Evolutionary conservation across 1,140 invertebrate genomes (phyloP).

Genomic region (Ptiloglossa arizonensis): DNA sequence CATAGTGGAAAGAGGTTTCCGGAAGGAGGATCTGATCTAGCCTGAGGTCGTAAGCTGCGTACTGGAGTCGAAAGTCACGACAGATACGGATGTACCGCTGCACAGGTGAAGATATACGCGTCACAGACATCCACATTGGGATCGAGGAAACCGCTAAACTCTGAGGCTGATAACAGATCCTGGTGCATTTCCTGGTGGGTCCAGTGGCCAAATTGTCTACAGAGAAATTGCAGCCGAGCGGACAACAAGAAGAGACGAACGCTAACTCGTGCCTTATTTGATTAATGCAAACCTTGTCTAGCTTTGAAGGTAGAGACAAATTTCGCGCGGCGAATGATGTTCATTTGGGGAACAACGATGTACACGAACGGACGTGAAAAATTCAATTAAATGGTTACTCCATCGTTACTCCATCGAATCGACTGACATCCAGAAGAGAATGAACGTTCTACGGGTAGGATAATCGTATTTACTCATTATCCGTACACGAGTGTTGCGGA

Average conservation of each 20-base stretch:
- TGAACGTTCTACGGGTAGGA: conserved; percentile 13
- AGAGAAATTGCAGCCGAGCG: background rate
- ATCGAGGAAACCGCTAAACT: conserved; percentile 52
- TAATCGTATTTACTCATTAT: conserved; percentile 64
- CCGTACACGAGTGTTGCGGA: conserved; percentile 30
- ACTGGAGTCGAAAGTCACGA: conserved; percentile 46
- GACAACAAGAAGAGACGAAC: background rate
- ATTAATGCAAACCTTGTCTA: too few species aligned
- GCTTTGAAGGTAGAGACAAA: too few species aligned
- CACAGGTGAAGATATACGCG: conserved; percentile 54
- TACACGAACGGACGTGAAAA: too few species aligned
- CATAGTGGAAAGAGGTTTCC: background rate
- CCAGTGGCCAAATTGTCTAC: conserved; percentile 16
- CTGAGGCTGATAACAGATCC: conserved; percentile 47
- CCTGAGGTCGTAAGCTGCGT: conserved; percentile 32
- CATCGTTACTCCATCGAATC: too few species aligned
- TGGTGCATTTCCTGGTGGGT: conserved; percentile 9
- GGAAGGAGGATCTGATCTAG: conserved; percentile 13
- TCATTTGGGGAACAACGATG: too few species aligned
- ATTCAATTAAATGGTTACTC: too few species aligned
- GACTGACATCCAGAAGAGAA: background rate
- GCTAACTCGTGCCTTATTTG: background rate
- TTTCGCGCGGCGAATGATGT: too few species aligned
- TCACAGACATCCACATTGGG: conserved; percentile 40
- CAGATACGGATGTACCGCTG: conserved; percentile 54